Conservation (phyloP, 2,113 vertebrate species). For the Rhadina sibilatrix region DNA sequence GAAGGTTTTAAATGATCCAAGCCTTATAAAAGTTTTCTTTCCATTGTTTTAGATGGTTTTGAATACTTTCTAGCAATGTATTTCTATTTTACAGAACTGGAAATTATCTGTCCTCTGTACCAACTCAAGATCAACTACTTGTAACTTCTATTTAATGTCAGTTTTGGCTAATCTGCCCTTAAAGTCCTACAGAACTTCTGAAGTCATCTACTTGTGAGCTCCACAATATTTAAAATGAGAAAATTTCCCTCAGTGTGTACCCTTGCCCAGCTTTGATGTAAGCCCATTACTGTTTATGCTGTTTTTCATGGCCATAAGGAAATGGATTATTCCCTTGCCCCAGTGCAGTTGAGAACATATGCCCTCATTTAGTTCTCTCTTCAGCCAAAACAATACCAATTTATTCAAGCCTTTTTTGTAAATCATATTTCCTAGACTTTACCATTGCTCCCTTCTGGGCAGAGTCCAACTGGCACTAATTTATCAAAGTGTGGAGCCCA, state of each 20-base stretch:
- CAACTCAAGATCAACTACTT: not conserved
- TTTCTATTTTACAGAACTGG: not conserved
- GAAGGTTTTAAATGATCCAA: not conserved
- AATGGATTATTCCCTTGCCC: not conserved
- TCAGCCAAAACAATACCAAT: not conserved
- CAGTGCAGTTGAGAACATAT: not conserved
- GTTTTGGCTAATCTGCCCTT: not conserved
- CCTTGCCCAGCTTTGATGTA: not conserved
- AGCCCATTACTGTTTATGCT: not conserved
- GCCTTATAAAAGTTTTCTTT: not conserved
- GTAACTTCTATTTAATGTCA: not conserved
- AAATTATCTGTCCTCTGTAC: not conserved
- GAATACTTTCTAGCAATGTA: not conserved
- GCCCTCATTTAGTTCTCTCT: not conserved
- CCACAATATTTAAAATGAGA: not conserved
- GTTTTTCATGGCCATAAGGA: not conserved
- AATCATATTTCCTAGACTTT: not conserved
- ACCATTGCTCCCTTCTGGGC: not conserved
- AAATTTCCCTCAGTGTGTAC: not conserved
- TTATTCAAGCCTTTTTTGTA: not conserved
- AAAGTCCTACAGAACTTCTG: not conserved
- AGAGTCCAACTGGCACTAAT: not conserved
- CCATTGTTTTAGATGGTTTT: not conserved
- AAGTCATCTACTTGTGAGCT: not conserved
- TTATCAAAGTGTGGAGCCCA: not conserved